Evolutionary conservation across 2,797 vertebrate species (phyloP).

Genomic region (Graptemys geographica): DNA sequence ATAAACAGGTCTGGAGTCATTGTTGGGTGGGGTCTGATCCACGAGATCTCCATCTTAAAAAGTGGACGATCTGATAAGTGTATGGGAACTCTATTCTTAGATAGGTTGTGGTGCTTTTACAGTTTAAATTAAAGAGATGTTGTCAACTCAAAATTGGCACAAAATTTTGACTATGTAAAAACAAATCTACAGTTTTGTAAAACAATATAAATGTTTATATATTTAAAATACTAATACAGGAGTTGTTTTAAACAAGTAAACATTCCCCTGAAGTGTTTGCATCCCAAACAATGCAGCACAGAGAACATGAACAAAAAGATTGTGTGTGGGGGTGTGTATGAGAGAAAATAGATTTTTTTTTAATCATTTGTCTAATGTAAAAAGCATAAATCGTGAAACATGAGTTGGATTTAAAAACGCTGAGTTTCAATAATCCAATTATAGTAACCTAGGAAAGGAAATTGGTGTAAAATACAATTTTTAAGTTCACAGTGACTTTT

Average conservation of each 20-base stretch:
- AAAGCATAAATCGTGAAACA: neutral
- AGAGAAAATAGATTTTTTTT: neutral
- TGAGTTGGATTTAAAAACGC: neutral
- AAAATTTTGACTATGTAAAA: neutral
- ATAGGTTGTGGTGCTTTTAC: neutral
- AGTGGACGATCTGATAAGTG: neutral
- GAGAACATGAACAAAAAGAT: neutral
- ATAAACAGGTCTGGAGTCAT: conserved; percentile 89
- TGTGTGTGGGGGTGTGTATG: no score
- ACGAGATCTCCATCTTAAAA: neutral
- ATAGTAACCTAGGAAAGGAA: neutral
- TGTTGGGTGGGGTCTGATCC: neutral
- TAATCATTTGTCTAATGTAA: neutral
- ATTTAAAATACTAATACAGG: neutral
- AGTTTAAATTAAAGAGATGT: neutral
- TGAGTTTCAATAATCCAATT: neutral
- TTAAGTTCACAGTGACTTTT: neutral
- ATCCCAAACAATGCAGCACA: neutral
- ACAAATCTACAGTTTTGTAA: neutral
- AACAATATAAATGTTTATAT: neutral
- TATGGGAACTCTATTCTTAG: neutral
- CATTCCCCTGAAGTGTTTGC: neutral
- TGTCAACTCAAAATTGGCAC: neutral
- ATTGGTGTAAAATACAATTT: neutral
- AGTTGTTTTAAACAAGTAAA: neutral